Evolutionary conservation across 2,113 vertebrate genomes (phyloP).

Genomic region (Colius striatus): DNA sequence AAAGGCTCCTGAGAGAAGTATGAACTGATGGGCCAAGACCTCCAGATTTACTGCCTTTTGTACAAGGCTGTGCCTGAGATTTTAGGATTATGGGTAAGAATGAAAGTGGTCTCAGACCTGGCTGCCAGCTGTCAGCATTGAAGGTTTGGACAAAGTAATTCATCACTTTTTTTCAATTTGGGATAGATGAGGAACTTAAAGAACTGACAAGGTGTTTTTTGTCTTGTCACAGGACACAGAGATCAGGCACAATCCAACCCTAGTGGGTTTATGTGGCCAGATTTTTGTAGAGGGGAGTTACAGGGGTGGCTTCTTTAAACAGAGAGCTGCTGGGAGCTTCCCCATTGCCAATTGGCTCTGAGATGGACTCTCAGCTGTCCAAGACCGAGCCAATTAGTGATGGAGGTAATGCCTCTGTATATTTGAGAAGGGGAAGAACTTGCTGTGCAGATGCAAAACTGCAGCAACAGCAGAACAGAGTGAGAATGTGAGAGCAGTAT

Average conservation of each 20-base stretch:
- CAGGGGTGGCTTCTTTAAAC: no score
- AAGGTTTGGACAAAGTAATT: conserved; percentile 52
- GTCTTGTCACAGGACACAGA: conserved; percentile 15
- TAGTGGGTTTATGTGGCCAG: no score
- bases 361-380: no score
- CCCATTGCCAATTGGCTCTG: no score
- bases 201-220: conserved; percentile 36
- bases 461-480: no score
- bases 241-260: not conserved
- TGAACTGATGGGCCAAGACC: conserved; percentile 43
- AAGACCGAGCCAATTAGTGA: no score
- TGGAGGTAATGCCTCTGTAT: no score
- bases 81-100: conserved; percentile 56
- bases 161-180: conserved; percentile 38
- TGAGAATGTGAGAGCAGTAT: no score
- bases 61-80: conserved; percentile 62
- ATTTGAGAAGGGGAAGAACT: no score
- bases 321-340: no score
- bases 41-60: conserved; percentile 41
- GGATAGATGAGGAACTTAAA: not conserved
- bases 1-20: conserved; percentile 26
- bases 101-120: conserved; percentile 61
- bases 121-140: conserved; percentile 52
- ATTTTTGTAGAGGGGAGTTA: no score
- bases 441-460: no score